phyloP scores from a whole-genome alignment of 2,888 invertebrate genomes.

The Trisateles emortualis region DNA sequence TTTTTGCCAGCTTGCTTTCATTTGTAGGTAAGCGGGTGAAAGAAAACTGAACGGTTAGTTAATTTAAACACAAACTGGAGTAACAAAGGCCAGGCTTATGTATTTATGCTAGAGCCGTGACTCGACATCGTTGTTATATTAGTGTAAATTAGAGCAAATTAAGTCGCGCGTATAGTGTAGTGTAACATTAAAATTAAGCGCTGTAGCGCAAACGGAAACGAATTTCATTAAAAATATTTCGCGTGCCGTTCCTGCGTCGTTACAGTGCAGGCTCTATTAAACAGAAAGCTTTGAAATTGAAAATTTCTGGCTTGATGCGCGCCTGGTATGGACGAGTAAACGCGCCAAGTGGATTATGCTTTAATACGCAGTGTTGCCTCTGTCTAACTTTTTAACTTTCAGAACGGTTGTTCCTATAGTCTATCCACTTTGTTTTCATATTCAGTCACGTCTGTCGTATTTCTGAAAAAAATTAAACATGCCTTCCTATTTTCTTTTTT shows the following conservation, averaged over 20 bases:
- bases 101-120: slow-evolving; percentile 33
- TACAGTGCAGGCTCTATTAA: slow-evolving; percentile 53
- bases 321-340: slow-evolving; percentile 49
- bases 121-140: slow-evolving; percentile 50
- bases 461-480: neutral
- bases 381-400: slow-evolving; percentile 45
- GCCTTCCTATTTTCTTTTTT: no score
- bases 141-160: slow-evolving; percentile 61
- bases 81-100: slow-evolving; percentile 34
- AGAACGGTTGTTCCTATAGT: slow-evolving; percentile 33
- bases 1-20: slow-evolving; percentile 1
- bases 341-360: slow-evolving; percentile 55
- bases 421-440: slow-evolving; percentile 13
- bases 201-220: slow-evolving; percentile 50
- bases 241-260: slow-evolving; percentile 43
- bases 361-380: slow-evolving; percentile 51
- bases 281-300: slow-evolving; percentile 57
- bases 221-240: slow-evolving; percentile 68
- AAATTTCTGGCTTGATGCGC: slow-evolving; percentile 51
- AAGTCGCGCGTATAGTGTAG: slow-evolving; percentile 49
- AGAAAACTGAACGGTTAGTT: slow-evolving; percentile 17
- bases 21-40: slow-evolving; percentile 6
- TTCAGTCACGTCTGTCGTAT: neutral
- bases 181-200: slow-evolving; percentile 56
- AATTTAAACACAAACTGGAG: slow-evolving; percentile 22